These are phyloP conservation scores for Argyra leucocephala DNA, from an alignment of 2,888 invertebrate genomes.

Conservation along the genomic window DNA sequence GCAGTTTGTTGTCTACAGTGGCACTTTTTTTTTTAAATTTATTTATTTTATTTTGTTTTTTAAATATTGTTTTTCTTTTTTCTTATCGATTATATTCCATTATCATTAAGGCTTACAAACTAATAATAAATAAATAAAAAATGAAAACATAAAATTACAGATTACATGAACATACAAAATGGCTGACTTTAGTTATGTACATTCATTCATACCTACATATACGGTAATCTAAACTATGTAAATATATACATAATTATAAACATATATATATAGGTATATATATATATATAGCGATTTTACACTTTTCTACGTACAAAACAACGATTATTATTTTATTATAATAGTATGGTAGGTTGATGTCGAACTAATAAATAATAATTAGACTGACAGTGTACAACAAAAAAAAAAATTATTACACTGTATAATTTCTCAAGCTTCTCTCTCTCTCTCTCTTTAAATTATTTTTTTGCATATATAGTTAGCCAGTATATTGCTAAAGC, in stretches of 20 bases:
- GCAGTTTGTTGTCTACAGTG: neutral
- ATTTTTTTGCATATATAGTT: too few species aligned
- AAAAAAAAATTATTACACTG: too few species aligned
- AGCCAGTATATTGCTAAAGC: too few species aligned
- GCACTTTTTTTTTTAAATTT: neutral
- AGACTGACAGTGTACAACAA: neutral
- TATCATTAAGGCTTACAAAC: neutral
- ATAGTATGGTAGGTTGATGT: conserved; percentile 6
- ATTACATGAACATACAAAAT: neutral
- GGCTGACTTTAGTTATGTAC: neutral
- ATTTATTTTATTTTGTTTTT: neutral
- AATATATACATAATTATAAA: neutral
- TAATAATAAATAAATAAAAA: neutral
- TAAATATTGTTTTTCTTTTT: neutral
- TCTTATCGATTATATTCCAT: neutral
- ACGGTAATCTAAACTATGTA: neutral
- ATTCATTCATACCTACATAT: neutral
- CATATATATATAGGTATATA: too few species aligned
- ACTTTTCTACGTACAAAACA: neutral
- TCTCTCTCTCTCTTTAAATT: too few species aligned
- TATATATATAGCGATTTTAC: too few species aligned
- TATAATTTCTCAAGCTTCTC: neutral
- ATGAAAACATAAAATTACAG: neutral
- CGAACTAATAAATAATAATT: conserved; percentile 6
- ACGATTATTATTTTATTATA: neutral